Evolutionary conservation across 2,797 vertebrate genomes (phyloP), one percentile per base, ranked within the genome.

Genomic region (Sebastes taczanowskii): DNA sequence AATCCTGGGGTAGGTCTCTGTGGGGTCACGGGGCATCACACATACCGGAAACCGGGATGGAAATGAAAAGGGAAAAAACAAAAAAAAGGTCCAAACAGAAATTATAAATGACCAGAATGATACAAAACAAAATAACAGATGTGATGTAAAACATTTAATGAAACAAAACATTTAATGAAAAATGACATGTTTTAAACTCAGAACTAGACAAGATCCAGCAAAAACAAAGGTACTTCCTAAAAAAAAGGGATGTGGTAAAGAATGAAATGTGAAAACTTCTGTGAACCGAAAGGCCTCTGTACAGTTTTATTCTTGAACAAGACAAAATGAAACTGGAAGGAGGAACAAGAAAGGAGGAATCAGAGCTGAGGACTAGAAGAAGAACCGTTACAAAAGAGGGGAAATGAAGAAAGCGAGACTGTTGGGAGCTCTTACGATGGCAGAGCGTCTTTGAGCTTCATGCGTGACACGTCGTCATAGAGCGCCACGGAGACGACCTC

Each of bases 1-100:
- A 98, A 99, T 99, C 97, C 97, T 97, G 97, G 95, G 98, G 97
- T 97, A 97, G 96, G 92, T 99, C 99, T 95, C 99, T 99, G 96
- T 93, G 87, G 89, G 64, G 81, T 78, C 84, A 96, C 14, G 65
- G 74, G 7, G 42, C 74, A 83, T 74, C 87, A 88, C 81, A 91
- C 71, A 92, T 23, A 90, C 85, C 86, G 55, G 72, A 89, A 82
- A 89, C 73, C 53, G 80, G 70, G 87, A 96, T 94, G 94, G 88
- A 49, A 67, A 81, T 76, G 78, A 71, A 62, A 69, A 20, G 11
- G 7, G 93, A 92, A 92, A 83, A 64, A 86, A 86, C 92, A 88
- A 87, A 68, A 86, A 86, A 88, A 82, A 90, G 42, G 71, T 72
- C 88, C 83, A 93, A 62, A 92, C 75, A 88, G 71, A 94, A 96